Evolutionary conservation across 2,888 invertebrate genomes (phyloP), one percentile per base, ranked within the genome.

Genomic region (Mamestra brassicae): DNA sequence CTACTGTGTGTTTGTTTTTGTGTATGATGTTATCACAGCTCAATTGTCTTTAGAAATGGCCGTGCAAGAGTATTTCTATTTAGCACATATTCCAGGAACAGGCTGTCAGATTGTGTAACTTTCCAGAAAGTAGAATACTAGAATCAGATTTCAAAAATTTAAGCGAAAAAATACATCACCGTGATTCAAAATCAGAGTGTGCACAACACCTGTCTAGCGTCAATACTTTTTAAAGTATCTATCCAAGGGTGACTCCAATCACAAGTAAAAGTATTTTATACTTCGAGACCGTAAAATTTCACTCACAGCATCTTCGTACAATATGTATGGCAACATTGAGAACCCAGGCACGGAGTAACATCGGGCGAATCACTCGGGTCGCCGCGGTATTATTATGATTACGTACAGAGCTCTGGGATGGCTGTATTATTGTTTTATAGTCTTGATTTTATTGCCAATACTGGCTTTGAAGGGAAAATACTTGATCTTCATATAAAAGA

Each of bases 261-360:
- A 64, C 70, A 64, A 54, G 8, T 47, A 63, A 60, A 34, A 72
- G 15, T 71, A 58, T 71, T 83, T 62, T 76, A 71, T 66, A 69
- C 57, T 26, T 61, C 52, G 34, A 42, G 57, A 71, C 15, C 71
- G 13, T 83, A 78, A 84, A 86, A 86, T 82, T 85, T 89, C 86
- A 90, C 87, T 88, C 85, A 82, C 82, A 79, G 73, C 77, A 86
- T 74, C 80, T 81, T 83, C 77, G 65, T 91, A 85, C 85, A 90
- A 86, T 87, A 91, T 89, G 85, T 87, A 90, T 89, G 87, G 74
- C 68, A 66, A 73, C 84, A 85, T 91, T 88, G 72, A 80, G 76
- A 91, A 73, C 76, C 87, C 42, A 74, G 74, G 81, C 90, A 91
- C 90, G 90, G 67, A 88, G 74, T 62, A 78, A 83, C 73, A 74